Percentiles rank a stretch among this genome's conserved stretches.
phyloP scores from a whole-genome alignment of 1,140 invertebrate species.

The Ips typographus region DNA sequence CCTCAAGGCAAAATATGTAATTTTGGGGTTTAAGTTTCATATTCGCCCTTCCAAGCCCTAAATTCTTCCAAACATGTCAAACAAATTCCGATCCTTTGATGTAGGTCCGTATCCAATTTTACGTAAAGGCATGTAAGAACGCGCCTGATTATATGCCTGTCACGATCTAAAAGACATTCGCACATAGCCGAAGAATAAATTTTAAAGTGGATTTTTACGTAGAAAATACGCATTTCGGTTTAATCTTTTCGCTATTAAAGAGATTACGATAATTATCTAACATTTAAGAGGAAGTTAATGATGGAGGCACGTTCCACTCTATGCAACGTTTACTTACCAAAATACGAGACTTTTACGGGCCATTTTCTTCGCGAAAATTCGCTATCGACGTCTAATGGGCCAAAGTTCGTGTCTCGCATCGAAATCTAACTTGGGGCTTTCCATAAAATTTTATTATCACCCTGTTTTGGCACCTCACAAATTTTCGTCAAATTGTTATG shows the following conservation, averaged over 20 bases:
- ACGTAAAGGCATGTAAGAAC: no score
- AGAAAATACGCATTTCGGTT: not conserved
- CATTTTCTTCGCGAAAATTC: slow-evolving; percentile 30
- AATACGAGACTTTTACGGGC: slow-evolving; percentile 31
- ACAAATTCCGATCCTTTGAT: slow-evolving; percentile 4
- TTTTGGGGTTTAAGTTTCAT: not conserved
- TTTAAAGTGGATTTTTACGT: not conserved
- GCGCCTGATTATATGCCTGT: no score
- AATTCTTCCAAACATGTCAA: slow-evolving; percentile 8
- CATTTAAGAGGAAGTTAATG: slow-evolving; percentile 17
- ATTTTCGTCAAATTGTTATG: no score
- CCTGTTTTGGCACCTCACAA: no score
- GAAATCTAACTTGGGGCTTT: slow-evolving; percentile 19
- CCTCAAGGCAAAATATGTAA: not conserved
- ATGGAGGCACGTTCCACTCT: slow-evolving; percentile 13
- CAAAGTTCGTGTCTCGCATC: slow-evolving; percentile 27
- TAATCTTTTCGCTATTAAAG: not conserved
- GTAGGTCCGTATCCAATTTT: not conserved
- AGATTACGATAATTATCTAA: not conserved
- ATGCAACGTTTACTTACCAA: slow-evolving; percentile 28
- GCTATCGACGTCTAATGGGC: slow-evolving; percentile 33
- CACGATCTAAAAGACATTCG: no score
- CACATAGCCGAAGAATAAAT: no score
- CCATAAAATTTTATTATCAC: slow-evolving; percentile 20
- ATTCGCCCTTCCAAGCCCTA: slow-evolving; percentile 3